Evolutionary conservation across 1,140 invertebrate genomes (phyloP).

Genomic region (Sinonovacula constricta): DNA sequence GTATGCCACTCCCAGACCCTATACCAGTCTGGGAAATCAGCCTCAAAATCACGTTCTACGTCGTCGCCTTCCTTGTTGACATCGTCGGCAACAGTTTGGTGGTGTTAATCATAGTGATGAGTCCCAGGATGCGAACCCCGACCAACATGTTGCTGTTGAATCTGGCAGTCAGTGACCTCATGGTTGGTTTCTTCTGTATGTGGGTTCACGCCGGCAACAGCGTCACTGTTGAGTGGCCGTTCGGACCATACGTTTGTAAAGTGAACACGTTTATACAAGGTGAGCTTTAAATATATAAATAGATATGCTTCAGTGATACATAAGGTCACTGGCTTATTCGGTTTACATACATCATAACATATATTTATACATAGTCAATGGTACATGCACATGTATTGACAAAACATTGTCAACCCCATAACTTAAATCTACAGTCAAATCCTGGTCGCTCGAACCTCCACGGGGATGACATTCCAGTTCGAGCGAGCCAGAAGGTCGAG

Average conservation of each 20-base stretch:
- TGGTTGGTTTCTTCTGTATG: constrained; percentile 81
- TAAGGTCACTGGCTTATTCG: no score
- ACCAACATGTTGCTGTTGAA: constrained; percentile 94
- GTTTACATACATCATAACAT: no score
- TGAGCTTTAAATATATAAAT: no score
- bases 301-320: no score
- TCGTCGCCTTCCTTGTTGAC: constrained; percentile 58
- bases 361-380: no score
- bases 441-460: no score
- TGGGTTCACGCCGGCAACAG: constrained; percentile 79
- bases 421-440: no score
- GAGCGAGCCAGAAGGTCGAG: no score
- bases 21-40: constrained; percentile 56
- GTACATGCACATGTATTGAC: no score
- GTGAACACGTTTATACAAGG: constrained; percentile 80
- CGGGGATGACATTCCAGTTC: no score
- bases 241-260: constrained; percentile 79
- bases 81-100: constrained; percentile 66
- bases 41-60: constrained; percentile 64
- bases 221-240: constrained; percentile 67
- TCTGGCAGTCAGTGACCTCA: constrained; percentile 93
- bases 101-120: constrained; percentile 58
- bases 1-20: not conserved
- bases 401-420: no score
- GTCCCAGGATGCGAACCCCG: constrained; percentile 62